These are phyloP conservation scores for Rhinogobio ventralis DNA, from an alignment of 2,797 vertebrate genomes.

Conservation along the genomic window DNA sequence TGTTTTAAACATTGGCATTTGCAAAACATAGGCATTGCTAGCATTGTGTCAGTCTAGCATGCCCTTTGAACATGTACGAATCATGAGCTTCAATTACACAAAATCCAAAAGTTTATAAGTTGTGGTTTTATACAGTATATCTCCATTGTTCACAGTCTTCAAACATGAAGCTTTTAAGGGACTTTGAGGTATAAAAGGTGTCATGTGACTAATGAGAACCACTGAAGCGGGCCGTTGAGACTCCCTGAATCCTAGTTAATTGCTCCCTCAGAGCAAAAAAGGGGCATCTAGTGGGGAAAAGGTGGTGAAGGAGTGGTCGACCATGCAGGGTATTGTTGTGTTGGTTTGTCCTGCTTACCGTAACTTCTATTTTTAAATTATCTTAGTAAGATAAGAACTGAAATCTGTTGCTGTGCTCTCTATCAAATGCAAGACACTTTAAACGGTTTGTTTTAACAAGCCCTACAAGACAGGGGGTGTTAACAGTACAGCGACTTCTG, in stretches of 20 bases:
- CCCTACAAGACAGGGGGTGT: neutral
- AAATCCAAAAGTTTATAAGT: slow-evolving; percentile 27
- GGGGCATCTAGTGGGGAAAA: neutral
- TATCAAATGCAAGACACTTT: slow-evolving; percentile 11
- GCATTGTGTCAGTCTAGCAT: slow-evolving; percentile 3
- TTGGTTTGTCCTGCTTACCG: neutral
- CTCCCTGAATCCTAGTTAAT: slow-evolving; percentile 30
- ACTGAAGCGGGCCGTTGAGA: slow-evolving; percentile 17
- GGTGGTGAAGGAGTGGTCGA: slow-evolving; percentile 26
- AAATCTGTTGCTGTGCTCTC: neutral
- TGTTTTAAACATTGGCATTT: too few relatives aligned
- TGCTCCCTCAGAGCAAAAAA: slow-evolving; percentile 39
- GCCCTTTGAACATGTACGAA: slow-evolving; percentile 46
- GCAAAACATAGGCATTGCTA: neutral
- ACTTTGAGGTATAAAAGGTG: slow-evolving; percentile 41
- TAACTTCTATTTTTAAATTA: neutral
- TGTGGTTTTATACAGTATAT: slow-evolving; percentile 37
- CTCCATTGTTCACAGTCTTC: neutral
- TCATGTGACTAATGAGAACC: slow-evolving; percentile 33
- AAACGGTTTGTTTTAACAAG: neutral
- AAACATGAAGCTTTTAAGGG: slow-evolving; percentile 37
- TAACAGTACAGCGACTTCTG: neutral
- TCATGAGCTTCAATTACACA: slow-evolving; percentile 48
- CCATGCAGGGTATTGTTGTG: slow-evolving; percentile 3
- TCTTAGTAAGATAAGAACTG: neutral